These are phyloP conservation scores for Telenomus remus DNA, from an alignment of 1,140 invertebrate genomes.

Conservation along the genomic window DNA sequence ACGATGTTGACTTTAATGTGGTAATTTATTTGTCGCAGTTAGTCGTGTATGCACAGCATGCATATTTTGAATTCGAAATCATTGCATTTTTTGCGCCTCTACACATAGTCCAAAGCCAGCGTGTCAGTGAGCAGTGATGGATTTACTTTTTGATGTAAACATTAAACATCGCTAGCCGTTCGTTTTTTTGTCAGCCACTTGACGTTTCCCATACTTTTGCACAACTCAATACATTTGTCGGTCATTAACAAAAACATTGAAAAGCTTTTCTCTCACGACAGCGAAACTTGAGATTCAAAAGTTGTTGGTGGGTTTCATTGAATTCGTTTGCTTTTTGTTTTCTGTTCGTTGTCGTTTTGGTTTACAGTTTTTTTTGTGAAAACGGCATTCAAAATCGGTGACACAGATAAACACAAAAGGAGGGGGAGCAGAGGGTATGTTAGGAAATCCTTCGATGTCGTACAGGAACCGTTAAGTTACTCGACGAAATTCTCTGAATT, in stretches of 20 bases:
- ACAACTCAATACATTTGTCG: slow-evolving; percentile 31
- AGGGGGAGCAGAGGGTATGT: too few relatives aligned
- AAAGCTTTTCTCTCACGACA: background rate
- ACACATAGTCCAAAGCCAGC: slow-evolving; percentile 11
- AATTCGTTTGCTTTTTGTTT: too few relatives aligned
- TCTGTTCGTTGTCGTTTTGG: too few relatives aligned
- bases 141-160: slow-evolving; percentile 36
- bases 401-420: too few relatives aligned
- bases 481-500: too few relatives aligned
- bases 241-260: slow-evolving; percentile 14
- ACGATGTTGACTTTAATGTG: slow-evolving; percentile 16
- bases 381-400: too few relatives aligned
- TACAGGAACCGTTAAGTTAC: too few relatives aligned
- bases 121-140: slow-evolving; percentile 42
- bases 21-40: slow-evolving; percentile 41
- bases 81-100: slow-evolving; percentile 33
- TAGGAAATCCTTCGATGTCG: too few relatives aligned
- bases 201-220: slow-evolving; percentile 31
- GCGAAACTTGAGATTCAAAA: background rate
- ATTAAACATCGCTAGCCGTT: slow-evolving; percentile 13
- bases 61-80: slow-evolving; percentile 37
- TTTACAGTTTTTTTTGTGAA: too few relatives aligned
- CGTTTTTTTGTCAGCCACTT: slow-evolving; percentile 12
- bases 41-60: slow-evolving; percentile 14
- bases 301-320: too few relatives aligned